These are phyloP conservation scores for Homalodisca vitripennis DNA, from an alignment of 1,140 invertebrate genomes.

Conservation along the genomic window DNA sequence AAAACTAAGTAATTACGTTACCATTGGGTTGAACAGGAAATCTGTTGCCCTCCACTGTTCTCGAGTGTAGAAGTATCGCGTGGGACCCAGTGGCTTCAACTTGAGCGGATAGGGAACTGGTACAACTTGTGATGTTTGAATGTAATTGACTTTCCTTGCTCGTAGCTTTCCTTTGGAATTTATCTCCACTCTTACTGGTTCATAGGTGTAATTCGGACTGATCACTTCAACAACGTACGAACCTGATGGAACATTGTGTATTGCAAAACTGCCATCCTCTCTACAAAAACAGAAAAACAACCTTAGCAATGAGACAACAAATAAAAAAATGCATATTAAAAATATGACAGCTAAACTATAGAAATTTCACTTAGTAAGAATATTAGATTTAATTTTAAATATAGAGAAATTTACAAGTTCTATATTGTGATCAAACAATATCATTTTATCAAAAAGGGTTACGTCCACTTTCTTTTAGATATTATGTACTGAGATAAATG, in stretches of 20 bases:
- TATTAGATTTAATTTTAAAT: neutral
- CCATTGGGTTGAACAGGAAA: constrained; percentile 96
- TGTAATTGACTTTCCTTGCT: constrained; percentile 91
- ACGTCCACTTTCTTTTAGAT: neutral
- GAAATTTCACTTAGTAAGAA: neutral
- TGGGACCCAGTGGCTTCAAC: constrained; percentile 77
- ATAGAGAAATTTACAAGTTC: neutral
- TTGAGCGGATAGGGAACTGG: constrained; percentile 90
- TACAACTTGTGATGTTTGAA: constrained; percentile 85
- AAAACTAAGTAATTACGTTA: no score
- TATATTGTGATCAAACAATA: neutral
- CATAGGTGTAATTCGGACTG: constrained; percentile 88
- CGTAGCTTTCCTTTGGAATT: constrained; percentile 95
- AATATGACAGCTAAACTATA: neutral
- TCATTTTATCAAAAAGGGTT: constrained; percentile 4
- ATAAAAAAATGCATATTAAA: no score
- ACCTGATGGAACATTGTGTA: constrained; percentile 88
- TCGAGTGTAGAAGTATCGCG: constrained; percentile 89
- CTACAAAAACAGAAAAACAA: constrained; percentile 52
- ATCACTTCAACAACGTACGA: constrained; percentile 94
- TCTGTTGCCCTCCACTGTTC: constrained; percentile 96
- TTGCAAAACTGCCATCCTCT: constrained; percentile 89
- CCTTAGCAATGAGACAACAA: no score
- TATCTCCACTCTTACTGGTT: constrained; percentile 91
- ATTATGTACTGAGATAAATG: no score